Evolutionary conservation across 2,888 invertebrate species (phyloP).

Genomic region (Augochlorella aurata): DNA sequence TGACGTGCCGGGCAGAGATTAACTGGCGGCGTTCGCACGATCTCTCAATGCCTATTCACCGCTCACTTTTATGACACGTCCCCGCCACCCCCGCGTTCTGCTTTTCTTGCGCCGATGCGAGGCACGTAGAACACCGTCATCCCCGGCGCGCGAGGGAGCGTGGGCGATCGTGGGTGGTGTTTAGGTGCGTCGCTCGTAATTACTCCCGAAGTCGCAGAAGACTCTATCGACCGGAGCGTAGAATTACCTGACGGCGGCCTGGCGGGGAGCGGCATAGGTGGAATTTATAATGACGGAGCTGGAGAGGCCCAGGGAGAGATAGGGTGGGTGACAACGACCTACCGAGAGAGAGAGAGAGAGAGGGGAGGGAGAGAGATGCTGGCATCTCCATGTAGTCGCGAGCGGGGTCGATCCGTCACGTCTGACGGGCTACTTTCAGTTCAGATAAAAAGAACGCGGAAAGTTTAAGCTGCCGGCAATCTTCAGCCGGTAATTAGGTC

Average conservation of each 20-base stretch:
- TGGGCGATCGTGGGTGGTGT: conserved; percentile 76
- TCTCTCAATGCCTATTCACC: conserved; percentile 21
- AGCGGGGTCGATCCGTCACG: conserved; percentile 53
- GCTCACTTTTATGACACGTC: background rate
- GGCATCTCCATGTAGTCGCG: conserved; percentile 60
- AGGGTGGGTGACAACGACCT: background rate
- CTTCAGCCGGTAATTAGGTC: conserved; percentile 55
- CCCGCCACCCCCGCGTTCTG: background rate
- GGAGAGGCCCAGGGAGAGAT: background rate
- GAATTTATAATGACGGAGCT: conserved; percentile 67
- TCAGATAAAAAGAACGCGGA: conserved; percentile 20
- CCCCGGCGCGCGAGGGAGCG: conserved; percentile 39
- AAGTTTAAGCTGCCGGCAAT: conserved; percentile 48
- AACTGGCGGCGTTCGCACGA: conserved; percentile 12
- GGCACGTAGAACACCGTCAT: conserved; percentile 16
- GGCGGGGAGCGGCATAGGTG: conserved; percentile 54
- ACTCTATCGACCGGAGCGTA: conserved; percentile 73
- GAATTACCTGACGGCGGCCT: conserved; percentile 67
- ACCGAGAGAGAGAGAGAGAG: background rate
- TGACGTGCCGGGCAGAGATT: conserved; percentile 10
- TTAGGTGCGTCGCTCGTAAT: conserved; percentile 75
- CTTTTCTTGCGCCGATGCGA: conserved; percentile 22
- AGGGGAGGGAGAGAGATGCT: background rate
- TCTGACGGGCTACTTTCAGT: conserved; percentile 50
- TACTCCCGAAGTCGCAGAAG: conserved; percentile 73